Conservation (phyloP, 1,140 invertebrate species). For the Pogonomyrmex californicus region DNA sequence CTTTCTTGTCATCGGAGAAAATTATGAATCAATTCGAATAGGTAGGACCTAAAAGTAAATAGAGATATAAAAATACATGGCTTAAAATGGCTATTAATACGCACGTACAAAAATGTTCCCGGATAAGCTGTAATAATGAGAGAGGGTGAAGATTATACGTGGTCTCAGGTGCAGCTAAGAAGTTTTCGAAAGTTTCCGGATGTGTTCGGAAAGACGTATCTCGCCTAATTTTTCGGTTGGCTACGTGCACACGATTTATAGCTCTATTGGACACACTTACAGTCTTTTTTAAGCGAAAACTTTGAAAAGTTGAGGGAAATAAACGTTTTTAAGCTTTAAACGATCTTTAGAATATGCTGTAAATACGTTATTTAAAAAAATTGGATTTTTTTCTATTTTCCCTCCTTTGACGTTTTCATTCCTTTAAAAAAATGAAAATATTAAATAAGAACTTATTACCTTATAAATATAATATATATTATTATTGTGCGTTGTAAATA, state of each 20-base stretch:
- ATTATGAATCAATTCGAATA: background rate
- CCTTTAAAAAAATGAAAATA: background rate
- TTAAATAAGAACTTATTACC: background rate
- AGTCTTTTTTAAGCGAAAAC: constrained; percentile 13
- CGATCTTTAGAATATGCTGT: background rate
- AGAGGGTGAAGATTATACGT: background rate
- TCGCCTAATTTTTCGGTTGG: constrained; percentile 64
- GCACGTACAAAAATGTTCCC: background rate
- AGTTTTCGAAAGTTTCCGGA: constrained; percentile 72
- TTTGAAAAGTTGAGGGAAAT: background rate
- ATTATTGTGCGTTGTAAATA: background rate
- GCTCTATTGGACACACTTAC: background rate
- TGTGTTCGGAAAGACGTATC: constrained; percentile 61
- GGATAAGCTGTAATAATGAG: constrained; percentile 54
- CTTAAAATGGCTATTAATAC: background rate
- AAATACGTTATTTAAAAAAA: background rate
- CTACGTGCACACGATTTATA: constrained; percentile 61
- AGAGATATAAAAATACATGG: background rate
- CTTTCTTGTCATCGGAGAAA: background rate
- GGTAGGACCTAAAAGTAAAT: background rate
- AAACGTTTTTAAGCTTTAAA: constrained; percentile 1
- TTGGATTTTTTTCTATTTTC: background rate
- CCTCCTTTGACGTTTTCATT: background rate
- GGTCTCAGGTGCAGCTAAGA: constrained; percentile 74
- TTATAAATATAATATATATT: background rate